Percentiles rank a stretch among this genome's conserved stretches.
Conservation (phyloP, 2,113 vertebrate genomes). For the Oenanthe oenanthe region DNA sequence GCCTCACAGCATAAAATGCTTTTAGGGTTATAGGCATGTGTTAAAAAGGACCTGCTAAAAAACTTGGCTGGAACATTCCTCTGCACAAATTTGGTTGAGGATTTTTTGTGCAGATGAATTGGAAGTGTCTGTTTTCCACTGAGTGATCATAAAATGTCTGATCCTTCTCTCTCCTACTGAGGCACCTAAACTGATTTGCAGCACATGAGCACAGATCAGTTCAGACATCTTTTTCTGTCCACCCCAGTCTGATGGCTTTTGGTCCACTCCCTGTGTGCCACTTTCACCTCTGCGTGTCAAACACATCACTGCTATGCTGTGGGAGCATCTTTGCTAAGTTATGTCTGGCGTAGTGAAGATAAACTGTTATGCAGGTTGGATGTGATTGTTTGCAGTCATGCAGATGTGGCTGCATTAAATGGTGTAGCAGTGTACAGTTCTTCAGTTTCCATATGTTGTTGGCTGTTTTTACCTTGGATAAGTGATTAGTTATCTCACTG, state of each 20-base stretch:
- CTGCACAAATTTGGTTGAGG: neutral
- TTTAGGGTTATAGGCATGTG: neutral
- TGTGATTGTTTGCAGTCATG: neutral
- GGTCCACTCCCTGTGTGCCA: neutral
- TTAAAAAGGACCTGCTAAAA: neutral
- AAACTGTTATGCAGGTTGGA: neutral
- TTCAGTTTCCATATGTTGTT: neutral
- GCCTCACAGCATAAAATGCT: neutral
- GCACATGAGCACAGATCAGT: neutral
- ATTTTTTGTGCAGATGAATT: neutral
- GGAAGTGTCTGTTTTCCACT: neutral
- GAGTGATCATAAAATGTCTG: neutral
- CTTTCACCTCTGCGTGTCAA: neutral
- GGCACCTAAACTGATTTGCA: neutral
- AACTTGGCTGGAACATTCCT: neutral
- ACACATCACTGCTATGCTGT: neutral
- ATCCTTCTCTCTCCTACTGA: neutral
- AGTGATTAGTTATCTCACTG: neutral
- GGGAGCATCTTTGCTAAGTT: neutral
- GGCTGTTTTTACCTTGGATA: neutral
- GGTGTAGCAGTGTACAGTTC: neutral
- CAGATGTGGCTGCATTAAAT: neutral
- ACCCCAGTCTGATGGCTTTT: neutral
- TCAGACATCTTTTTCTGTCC: neutral
- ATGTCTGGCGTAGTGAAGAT: neutral